Evolutionary conservation across 2,113 vertebrate species (phyloP).

Genomic region (Barnardius zonarius): DNA sequence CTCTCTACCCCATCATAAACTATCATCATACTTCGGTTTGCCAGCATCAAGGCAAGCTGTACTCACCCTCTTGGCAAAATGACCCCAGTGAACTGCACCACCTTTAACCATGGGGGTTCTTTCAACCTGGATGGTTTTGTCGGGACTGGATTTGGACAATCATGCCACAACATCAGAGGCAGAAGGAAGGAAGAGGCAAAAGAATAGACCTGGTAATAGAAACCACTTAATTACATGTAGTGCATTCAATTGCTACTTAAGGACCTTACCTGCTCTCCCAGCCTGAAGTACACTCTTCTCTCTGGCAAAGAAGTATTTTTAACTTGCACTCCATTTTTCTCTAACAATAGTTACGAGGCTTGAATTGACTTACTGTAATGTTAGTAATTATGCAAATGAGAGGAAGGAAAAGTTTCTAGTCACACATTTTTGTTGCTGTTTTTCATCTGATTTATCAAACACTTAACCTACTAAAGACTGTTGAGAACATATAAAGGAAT

Average conservation of each 20-base stretch:
- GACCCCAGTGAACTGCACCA: background rate
- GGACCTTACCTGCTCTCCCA: background rate
- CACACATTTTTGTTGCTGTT: background rate
- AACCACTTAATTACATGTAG: background rate
- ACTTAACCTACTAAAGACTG: background rate
- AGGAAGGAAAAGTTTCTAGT: background rate
- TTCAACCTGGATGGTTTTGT: background rate
- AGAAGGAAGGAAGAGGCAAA: constrained; percentile 3
- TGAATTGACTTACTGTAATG: background rate
- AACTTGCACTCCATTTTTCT: background rate
- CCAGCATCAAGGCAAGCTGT: accelerated
- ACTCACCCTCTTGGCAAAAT: background rate
- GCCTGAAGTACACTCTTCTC: background rate
- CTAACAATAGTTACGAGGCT: background rate
- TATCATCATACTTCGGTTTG: background rate
- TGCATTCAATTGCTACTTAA: background rate
- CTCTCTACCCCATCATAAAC: background rate
- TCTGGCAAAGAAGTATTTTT: background rate
- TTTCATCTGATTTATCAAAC: background rate
- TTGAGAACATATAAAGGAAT: background rate
- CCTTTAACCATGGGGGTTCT: background rate
- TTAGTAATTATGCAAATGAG: background rate
- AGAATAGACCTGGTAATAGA: background rate
- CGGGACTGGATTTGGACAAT: background rate
- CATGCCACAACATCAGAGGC: background rate